These are phyloP conservation scores for Phortica okadai DNA, from an alignment of 2,888 invertebrate genomes.

Conservation along the genomic window DNA sequence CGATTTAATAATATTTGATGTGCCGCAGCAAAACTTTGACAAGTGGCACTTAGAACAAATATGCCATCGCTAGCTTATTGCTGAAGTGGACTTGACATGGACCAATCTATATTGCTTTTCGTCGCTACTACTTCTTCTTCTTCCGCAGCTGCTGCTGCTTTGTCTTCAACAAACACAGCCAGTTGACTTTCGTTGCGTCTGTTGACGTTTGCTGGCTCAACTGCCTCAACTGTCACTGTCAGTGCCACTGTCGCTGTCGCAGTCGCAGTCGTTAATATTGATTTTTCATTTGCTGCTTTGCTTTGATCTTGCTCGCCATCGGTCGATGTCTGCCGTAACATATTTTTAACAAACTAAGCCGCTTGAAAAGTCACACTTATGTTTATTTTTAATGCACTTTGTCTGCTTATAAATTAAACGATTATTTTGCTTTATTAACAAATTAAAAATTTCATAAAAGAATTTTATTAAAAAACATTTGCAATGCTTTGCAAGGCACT, in stretches of 20 bases:
- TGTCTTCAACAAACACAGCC: neutral
- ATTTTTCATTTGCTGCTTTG: slow-evolving; percentile 51
- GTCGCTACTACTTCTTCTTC: neutral
- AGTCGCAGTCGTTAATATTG: slow-evolving; percentile 55
- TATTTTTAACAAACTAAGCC: slow-evolving; percentile 1
- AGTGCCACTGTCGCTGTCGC: slow-evolving; percentile 28
- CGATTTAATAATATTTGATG: neutral
- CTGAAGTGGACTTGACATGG: slow-evolving; percentile 9
- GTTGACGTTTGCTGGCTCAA: slow-evolving; percentile 26
- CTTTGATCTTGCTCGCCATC: slow-evolving; percentile 27
- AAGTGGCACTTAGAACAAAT: neutral
- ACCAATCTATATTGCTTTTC: neutral
- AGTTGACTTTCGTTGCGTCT: slow-evolving; percentile 6
- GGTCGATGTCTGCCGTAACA: slow-evolving; percentile 30
- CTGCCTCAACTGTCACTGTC: slow-evolving; percentile 18
- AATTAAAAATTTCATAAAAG: neutral
- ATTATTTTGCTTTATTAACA: neutral
- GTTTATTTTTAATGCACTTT: neutral
- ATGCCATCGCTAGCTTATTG: slow-evolving; percentile 9
- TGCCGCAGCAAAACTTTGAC: neutral
- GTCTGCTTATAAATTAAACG: neutral
- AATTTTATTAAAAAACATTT: neutral
- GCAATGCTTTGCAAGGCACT: slow-evolving; percentile 2
- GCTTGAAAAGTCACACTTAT: neutral
- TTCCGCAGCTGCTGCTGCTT: neutral